A percentile compares a stretch with the other conserved stretches of the same genome.
Conservation (phyloP, 37 sponge, comb jelly and placozoan species). For the Chondrilla cf. caribensis region DNA sequence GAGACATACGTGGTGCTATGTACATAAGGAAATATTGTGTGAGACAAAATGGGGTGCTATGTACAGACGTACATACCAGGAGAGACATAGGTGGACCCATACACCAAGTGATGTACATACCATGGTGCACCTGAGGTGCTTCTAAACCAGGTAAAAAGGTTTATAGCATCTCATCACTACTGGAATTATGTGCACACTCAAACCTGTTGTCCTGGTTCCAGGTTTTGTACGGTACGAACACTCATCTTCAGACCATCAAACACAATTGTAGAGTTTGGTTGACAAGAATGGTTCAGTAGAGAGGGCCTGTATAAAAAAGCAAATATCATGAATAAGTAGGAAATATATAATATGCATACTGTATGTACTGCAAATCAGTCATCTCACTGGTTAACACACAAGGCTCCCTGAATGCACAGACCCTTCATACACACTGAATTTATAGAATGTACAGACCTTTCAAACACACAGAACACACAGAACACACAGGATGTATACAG, state of each 20-base stretch:
- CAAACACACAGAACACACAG: too few relatives aligned
- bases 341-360: too few relatives aligned
- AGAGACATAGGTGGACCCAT: neutral
- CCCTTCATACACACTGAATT: too few relatives aligned
- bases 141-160: too few relatives aligned
- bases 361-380: too few relatives aligned
- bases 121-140: neutral
- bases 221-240: constrained; percentile 36
- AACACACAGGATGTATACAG: constrained; percentile 23
- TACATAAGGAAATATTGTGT: too few relatives aligned
- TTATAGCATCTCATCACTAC: too few relatives aligned
- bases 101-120: neutral
- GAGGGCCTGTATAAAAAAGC: constrained; percentile 40
- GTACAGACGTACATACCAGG: neutral
- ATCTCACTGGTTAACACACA: too few relatives aligned
- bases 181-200: neutral
- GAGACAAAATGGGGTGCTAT: neutral
- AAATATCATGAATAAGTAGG: too few relatives aligned
- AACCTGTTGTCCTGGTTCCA: constrained; percentile 48
- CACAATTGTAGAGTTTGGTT: constrained; percentile 58
- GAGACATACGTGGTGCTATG: neutral
- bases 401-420: too few relatives aligned
- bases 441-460: too few relatives aligned
- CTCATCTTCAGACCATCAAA: constrained; percentile 37
- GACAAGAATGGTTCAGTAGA: constrained; percentile 71